Conservation (phyloP, 2,888 invertebrate species). For the Drosophila koepferae region DNA sequence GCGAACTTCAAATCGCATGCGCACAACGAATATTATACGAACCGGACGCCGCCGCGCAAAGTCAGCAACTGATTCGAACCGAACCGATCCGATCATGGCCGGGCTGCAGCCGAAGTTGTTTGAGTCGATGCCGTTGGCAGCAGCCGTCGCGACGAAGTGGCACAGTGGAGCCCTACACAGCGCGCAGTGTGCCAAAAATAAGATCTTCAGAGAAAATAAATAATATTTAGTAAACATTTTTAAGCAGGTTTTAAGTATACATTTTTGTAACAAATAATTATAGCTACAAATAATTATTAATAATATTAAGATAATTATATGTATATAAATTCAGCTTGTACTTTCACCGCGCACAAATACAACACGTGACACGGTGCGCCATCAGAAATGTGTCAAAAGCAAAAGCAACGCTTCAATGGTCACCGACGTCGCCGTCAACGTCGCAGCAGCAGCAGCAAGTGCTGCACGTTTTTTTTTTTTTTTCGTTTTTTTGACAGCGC, state of each 20-base stretch:
- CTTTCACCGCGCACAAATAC: background rate
- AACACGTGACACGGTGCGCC: background rate
- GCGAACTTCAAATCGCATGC: slow-evolving; percentile 36
- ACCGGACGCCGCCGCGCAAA: slow-evolving; percentile 72
- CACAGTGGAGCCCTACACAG: background rate
- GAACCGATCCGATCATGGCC: slow-evolving; percentile 24
- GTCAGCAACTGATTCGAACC: slow-evolving; percentile 73
- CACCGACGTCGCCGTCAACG: slow-evolving; percentile 7
- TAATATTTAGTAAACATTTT: background rate
- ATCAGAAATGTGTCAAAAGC: slow-evolving; percentile 73
- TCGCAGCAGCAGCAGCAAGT: slow-evolving; percentile 32
- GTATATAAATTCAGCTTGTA: background rate
- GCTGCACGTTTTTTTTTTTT: slow-evolving; percentile 27
- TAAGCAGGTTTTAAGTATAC: background rate
- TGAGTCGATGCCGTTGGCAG: slow-evolving; percentile 21
- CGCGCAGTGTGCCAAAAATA: background rate
- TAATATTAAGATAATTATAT: too few relatives aligned
- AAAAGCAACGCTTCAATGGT: slow-evolving; percentile 67
- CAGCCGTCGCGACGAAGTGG: slow-evolving; percentile 25
- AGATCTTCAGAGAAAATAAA: fast-evolving
- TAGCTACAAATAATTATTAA: too few relatives aligned
- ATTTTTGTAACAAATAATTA: background rate
- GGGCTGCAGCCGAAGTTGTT: slow-evolving; percentile 25
- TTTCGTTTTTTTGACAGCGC: slow-evolving; percentile 22
- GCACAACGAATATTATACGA: slow-evolving; percentile 38